Conservation (phyloP, 2,888 invertebrate genomes). For the Agelastica alni region DNA sequence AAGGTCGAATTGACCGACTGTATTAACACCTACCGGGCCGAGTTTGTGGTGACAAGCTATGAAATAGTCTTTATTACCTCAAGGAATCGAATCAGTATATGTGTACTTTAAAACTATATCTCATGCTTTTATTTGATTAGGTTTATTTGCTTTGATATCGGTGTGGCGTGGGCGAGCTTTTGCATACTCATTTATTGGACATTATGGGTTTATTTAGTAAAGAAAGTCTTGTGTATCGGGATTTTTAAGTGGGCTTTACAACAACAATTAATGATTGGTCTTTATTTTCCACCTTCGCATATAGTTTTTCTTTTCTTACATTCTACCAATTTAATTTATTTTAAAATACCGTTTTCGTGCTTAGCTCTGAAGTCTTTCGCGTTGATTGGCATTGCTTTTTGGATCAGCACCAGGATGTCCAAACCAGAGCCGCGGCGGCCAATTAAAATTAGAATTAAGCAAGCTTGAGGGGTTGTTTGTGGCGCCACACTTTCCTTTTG, state of each 20-base stretch:
- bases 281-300: conserved; percentile 10
- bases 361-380: no score
- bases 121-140: conserved; percentile 41
- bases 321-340: no score
- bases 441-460: no score
- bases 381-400: no score
- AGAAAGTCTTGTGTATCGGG: conserved; percentile 25
- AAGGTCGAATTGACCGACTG: conserved; percentile 39
- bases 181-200: conserved; percentile 47
- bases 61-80: conserved; percentile 56
- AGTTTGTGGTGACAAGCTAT: conserved; percentile 56
- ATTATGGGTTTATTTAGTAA: conserved; percentile 39
- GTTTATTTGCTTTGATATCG: conserved; percentile 32
- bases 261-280: conserved; percentile 17
- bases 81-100: conserved; percentile 52
- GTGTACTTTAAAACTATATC: conserved; percentile 46
- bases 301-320: no score
- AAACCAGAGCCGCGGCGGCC: no score
- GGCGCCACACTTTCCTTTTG: no score
- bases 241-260: conserved; percentile 10
- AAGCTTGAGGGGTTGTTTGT: no score
- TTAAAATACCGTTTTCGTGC: no score
- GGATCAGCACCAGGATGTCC: no score
- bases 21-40: conserved; percentile 55
- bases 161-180: conserved; percentile 35